phyloP scores from a whole-genome alignment of 2,888 invertebrate species.

The Chrysolina americana region DNA sequence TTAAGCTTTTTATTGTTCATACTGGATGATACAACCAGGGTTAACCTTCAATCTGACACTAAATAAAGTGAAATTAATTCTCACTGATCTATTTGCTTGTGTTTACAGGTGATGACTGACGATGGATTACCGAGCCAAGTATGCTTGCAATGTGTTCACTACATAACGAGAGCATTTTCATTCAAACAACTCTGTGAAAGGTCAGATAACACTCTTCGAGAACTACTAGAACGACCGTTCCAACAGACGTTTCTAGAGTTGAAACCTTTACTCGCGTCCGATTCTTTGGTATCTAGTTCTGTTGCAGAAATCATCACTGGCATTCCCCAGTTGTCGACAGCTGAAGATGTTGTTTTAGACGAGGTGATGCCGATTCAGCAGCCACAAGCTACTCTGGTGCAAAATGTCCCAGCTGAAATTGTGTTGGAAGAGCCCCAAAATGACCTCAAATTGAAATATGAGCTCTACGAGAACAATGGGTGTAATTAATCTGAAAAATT shows the following conservation, averaged over 20 bases:
- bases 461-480: constrained; percentile 28
- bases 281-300: constrained; percentile 35
- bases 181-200: constrained; percentile 67
- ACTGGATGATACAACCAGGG: too few species aligned
- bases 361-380: constrained; percentile 12
- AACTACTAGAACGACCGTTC: constrained; percentile 58
- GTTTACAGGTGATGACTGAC: constrained; percentile 62
- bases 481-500: constrained; percentile 22
- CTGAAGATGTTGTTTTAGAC: not conserved
- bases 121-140: constrained; percentile 67
- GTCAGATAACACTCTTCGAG: constrained; percentile 64
- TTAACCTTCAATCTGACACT: too few species aligned
- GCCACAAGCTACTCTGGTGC: not conserved
- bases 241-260: constrained; percentile 53
- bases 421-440: constrained; percentile 29
- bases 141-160: constrained; percentile 66
- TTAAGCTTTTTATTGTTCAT: not conserved
- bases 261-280: constrained; percentile 51
- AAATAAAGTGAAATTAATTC: too few species aligned
- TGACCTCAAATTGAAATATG: constrained; percentile 35
- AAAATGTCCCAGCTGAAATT: not conserved
- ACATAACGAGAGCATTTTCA: constrained; percentile 64
- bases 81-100: not conserved
- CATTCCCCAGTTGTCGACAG: constrained; percentile 1
- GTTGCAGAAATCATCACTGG: constrained; percentile 26